Percentiles rank a stretch among this genome's conserved stretches.
These are phyloP conservation scores for rat (Rattus norvegicus) DNA, from an alignment of 2,113 vertebrate species.

Conservation along the genomic window DNA sequence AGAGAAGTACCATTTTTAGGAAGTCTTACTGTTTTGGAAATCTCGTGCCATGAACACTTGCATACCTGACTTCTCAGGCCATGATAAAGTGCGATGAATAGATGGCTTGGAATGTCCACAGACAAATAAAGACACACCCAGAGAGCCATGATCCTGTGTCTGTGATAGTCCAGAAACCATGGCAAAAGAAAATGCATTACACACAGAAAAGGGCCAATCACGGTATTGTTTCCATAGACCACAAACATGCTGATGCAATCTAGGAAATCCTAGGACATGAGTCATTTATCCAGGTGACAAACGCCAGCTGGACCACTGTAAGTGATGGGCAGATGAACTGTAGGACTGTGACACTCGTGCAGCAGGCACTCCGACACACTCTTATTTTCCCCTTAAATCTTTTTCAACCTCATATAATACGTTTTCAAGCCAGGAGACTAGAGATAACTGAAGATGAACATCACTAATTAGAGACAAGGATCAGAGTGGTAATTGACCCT, in stretches of 20 bases:
- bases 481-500: not conserved
- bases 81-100: not conserved
- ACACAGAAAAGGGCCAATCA: not conserved
- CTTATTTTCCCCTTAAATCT: not conserved
- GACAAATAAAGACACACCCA: not conserved
- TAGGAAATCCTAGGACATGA: not conserved
- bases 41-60: not conserved
- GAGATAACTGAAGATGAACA: not conserved
- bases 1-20: not conserved
- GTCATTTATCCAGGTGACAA: not conserved
- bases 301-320: not conserved
- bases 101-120: not conserved
- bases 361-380: not conserved
- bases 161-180: not conserved
- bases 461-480: conserved; percentile 15
- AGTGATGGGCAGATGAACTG: not conserved
- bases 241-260: not conserved
- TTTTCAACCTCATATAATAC: not conserved
- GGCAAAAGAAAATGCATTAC: not conserved
- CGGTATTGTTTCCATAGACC: not conserved
- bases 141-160: not conserved
- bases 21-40: not conserved
- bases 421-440: not conserved
- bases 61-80: not conserved
- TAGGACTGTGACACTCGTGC: not conserved